Base-by-base conservation (phyloP, 2,113 vertebrate genomes). In the Notiomystis cincta region DNA sequence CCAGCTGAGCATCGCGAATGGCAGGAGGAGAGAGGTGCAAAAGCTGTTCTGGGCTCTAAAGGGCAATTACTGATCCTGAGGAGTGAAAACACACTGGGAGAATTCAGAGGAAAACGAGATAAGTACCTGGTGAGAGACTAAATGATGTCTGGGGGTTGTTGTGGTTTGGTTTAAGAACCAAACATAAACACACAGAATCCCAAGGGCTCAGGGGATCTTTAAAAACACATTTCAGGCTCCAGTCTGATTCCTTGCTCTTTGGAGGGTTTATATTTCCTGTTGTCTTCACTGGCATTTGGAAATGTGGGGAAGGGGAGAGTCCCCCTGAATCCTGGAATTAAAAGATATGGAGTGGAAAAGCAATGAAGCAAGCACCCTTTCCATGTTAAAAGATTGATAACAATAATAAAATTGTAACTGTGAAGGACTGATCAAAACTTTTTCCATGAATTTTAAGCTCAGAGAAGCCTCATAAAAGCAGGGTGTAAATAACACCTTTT, bases 241-340 rank as follows among this genome's bases (percentile, higher is more conserved):
- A 15, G 7, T 66, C 35, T 44, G 16, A 30, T 58, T 76, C 81
- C 71, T 90, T 33, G 14, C 11, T 27, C n/a, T 50, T 72, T 51
- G 42, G 16, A 70, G 19, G 25, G 22, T 35, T 35, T n/a, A 0
- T 50, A 27, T 42, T 77, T 54, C 30, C 18, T 0, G 0, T 13
- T 69, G 70, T 27, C 40, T 80, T 23, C 54, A 6, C n/a, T 30
- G 15, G 11, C 33, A 69, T 22, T 51, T 76, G 33, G 42, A 76
- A 48, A 82, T 19, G 31, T 18, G 18, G n/a, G 31, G 61, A 90
- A 47, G 47, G 33, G 38, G 10, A 71, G 17, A 42, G 15, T 18
- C 21, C 10, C 47, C 18, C 37, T 35, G n/a, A 58, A 44, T 33
- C 23, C 58, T 67, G 62, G 70, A 48, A 57, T 84, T 19, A 47